Conservation (phyloP, 2,888 invertebrate genomes). For the Polydrusus pterygomalis region DNA sequence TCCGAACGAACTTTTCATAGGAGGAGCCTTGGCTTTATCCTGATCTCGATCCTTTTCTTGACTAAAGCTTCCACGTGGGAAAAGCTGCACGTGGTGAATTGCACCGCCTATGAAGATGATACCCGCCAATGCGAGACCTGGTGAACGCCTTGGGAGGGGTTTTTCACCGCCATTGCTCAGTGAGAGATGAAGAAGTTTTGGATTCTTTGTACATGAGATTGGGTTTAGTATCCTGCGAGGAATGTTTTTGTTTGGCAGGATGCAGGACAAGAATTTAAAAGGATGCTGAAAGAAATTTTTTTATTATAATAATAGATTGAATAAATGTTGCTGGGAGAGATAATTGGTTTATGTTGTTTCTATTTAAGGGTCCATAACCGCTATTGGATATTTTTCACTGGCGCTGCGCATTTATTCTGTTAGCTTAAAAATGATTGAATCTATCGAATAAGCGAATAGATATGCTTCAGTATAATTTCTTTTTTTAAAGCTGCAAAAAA, state of each 20-base stretch:
- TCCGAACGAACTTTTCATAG: slow-evolving; percentile 45
- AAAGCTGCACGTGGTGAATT: slow-evolving; percentile 39
- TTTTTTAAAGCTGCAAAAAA: too few species aligned
- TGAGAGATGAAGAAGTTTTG: slow-evolving; percentile 46
- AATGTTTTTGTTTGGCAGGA: slow-evolving; percentile 48
- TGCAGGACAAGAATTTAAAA: slow-evolving; percentile 23
- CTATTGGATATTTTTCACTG: too few species aligned
- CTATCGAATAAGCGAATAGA: too few species aligned
- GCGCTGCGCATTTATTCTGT: too few species aligned
- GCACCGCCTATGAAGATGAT: slow-evolving; percentile 38
- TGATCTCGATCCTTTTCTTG: slow-evolving; percentile 34
- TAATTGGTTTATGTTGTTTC: background rate
- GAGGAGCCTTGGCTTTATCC: slow-evolving; percentile 52
- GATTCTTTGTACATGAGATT: slow-evolving; percentile 49
- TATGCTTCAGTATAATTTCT: too few species aligned
- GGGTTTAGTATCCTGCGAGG: slow-evolving; percentile 52
- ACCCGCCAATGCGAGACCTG: slow-evolving; percentile 25
- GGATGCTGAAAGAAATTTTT: slow-evolving; percentile 4
- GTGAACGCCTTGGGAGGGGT: slow-evolving; percentile 42
- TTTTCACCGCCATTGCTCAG: slow-evolving; percentile 50
- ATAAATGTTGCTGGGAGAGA: background rate
- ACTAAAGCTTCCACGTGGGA: slow-evolving; percentile 46
- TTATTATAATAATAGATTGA: background rate
- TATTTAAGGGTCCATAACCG: background rate
- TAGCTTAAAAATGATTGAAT: too few species aligned